Evolutionary conservation across 2,888 invertebrate species (phyloP).

Genomic region (Platycnemis pennipes): DNA sequence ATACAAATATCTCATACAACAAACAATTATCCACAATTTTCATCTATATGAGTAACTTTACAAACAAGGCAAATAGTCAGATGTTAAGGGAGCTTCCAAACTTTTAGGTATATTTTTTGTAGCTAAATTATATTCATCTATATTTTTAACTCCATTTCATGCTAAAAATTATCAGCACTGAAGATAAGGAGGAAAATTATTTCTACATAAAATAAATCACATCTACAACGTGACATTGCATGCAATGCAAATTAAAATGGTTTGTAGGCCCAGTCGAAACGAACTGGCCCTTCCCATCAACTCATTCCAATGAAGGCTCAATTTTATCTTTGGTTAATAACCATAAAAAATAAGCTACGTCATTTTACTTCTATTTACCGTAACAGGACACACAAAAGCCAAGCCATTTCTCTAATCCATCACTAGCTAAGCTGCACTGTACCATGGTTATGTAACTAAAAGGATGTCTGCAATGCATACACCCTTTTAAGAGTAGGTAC

Average conservation of each 20-base stretch:
- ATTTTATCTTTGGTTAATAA: too few relatives aligned
- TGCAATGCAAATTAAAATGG: constrained; percentile 46
- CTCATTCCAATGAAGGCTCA: background rate
- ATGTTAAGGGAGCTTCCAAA: too few relatives aligned
- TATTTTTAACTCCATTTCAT: constrained; percentile 20
- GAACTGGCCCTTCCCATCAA: background rate
- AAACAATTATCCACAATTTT: background rate
- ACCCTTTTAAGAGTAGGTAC: background rate
- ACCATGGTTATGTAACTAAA: background rate
- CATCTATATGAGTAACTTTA: background rate
- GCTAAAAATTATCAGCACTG: background rate
- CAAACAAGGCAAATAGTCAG: background rate
- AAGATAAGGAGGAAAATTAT: background rate
- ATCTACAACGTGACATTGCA: background rate
- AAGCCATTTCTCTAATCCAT: background rate
- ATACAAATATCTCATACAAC: background rate
- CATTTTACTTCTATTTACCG: background rate
- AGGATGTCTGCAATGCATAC: background rate
- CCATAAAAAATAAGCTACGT: too few relatives aligned
- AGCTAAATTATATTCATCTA: background rate
- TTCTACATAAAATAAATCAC: background rate
- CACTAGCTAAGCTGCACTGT: background rate
- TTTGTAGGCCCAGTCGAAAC: background rate
- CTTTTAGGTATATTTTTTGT: background rate
- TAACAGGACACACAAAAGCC: background rate